Evolutionary conservation across 64 coral and sea anemone genomes (phyloP), one percentile per base, ranked within the genome.

Genomic region (Stichodactyla mertensii): DNA sequence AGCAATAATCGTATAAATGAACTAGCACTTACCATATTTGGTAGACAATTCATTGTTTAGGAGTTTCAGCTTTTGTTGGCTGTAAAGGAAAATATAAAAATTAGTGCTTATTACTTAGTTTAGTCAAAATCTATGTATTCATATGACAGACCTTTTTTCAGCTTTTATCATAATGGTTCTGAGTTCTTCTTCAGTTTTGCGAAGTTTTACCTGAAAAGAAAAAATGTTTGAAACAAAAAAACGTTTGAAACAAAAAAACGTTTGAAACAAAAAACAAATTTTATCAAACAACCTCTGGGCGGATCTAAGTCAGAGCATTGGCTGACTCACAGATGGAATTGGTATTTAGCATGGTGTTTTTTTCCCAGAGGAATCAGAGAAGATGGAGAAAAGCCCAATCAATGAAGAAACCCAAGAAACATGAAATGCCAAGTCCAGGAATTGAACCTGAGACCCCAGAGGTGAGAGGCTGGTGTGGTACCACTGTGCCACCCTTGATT

Each of bases 1-100:
- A 45, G 36, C 36, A 45, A 45, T 45, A 45, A 45, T 45, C 36
- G 1, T 45, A 45, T 45, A 45, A 45, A 45, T 45, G 36, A 45
- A 2, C 36, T n/a, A 62, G 7, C 0, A 45, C 83, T 74, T 83
- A 98, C 95, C 95, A 92, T 94, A 98, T 98, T 88, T 94, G 20
- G 86, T 83, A 13, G 92, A 91, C 79, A 98, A 79, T 89, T 98
- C 92, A 74, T 89, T 98, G 53, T 92, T 90, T 23, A 94, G 77
- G 45, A 98, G 69, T 74, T 98, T 91, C 0, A 93, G 84, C n/a
- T 89, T 92, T 57, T 94, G 95, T 61, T 98, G 92, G 51, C 95
- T 98, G 64, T 52, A 82, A 19, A 54, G n/a, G 16, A 24, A 23
- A 78, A n/a, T 71, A 1, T 67, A 83, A 26, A 85, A 31, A 85